Base-by-base conservation (phyloP, 2,888 invertebrate genomes). In the Myopa testacea region DNA sequence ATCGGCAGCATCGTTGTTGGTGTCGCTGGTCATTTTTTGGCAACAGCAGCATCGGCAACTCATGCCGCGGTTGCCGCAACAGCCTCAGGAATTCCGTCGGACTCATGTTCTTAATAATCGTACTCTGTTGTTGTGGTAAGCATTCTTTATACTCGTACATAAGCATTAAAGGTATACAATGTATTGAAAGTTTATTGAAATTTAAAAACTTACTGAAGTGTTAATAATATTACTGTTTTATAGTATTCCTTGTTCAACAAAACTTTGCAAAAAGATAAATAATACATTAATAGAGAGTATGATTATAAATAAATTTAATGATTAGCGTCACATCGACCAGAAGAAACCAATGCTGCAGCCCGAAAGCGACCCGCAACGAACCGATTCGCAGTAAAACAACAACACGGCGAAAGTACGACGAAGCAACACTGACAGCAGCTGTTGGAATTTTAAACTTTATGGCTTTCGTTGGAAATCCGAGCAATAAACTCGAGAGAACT, bases 401-500 rank as follows among this genome's bases (percentile, higher is more conserved):
- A 38, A 69, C 1, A 16, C 38, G 14, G 37, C 70, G 4, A 38
- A 34, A 26, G 37, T 6, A 16, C 4, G 63, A 14, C 12, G 63
- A 37, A 68, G 69, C 69, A 68, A 68, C 68, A 69, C 69, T 26
- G 52, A 4, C 62, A 63, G 62, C 62, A 65, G 65, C 65, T 69
- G 75, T 26, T 75, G 75, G 45, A 69, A 69, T 69, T 69, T 58
- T 8, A 40, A 69, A 69, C 60, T 75, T 75, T 75, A 75, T 75
- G 75, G 50, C 69, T 75, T 75, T 75, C 60, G 62, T 37, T 69
- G 75, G 75, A 58, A 75, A 75, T 75, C 50, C 75, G 26, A 40
- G 62, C 69, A 58, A 75, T 69, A 75, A 75, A 75, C 58, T 75
- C 58, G 40, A 38, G 4, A 10, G 45, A 45, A 37, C 40, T 52